Evolutionary conservation across 2,888 invertebrate genomes (phyloP), one percentile per base, ranked within the genome.

Genomic region (Habrosyne pyritoides): DNA sequence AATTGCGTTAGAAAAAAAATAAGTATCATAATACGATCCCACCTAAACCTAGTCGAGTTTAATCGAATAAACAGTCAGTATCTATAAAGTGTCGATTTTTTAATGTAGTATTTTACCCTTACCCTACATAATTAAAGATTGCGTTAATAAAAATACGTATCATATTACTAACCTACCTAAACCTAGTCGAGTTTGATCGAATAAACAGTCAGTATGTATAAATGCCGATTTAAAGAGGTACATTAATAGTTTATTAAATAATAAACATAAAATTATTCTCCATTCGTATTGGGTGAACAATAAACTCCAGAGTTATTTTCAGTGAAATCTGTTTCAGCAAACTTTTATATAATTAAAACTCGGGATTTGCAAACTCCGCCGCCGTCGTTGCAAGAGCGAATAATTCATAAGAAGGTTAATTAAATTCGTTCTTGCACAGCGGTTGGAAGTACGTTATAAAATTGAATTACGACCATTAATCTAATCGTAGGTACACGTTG

Each of bases 341-440:
- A 83, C 73, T 80, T 79, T 78, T 71, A 77, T 74, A 71, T 77
- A 79, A 84, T 83, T 83, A 83, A 82, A 82, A 72, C 77, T 73
- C 69, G 57, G 68, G 77, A 81, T 83, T 81, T 78, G 76, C 76
- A 61, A 79, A 80, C 75, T 79, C 71, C 66, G 72, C 73, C 57
- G 70, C 65, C 66, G 68, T 66, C 66, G 69, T 66, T 72, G 79
- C 71, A 74, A 67, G 67, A 67, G 72, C 68, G 81, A 83, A 84
- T 85, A 83, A 84, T 81, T 84, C 79, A 81, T 79, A 83, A 77
- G 78, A 77, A 79, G 79, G 84, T 79, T 84, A 84, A 83, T 83
- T 84, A 82, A 83, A 81, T 80, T 81, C 75, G 75, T 74, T 79
- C 73, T 70, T 68, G 67, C 63, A 64, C 62, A 56, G 71, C 66